phyloP scores from a whole-genome alignment of 1,140 invertebrate species.

The Drosophila pruinosa region DNA sequence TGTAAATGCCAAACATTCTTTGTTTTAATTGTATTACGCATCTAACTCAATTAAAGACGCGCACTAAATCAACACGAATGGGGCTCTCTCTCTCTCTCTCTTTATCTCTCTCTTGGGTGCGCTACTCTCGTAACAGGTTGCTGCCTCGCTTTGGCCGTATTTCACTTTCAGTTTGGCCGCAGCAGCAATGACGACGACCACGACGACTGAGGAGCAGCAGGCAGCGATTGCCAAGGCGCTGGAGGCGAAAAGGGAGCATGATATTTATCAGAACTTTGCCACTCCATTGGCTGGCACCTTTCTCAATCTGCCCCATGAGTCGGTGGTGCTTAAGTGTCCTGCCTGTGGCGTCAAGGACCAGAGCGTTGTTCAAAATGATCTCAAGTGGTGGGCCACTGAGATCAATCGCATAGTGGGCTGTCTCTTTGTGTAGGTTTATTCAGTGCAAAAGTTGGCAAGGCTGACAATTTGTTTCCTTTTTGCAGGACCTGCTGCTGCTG shows the following conservation, averaged over 20 bases:
- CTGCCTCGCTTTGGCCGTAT: background rate
- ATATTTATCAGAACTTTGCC: conserved; percentile 78
- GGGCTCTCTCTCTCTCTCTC: background rate
- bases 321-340: conserved; percentile 67
- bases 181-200: conserved; percentile 42
- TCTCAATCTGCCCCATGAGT: conserved; percentile 65
- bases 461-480: background rate
- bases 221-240: conserved; percentile 31
- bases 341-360: conserved; percentile 61
- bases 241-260: conserved; percentile 47
- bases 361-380: conserved; percentile 67
- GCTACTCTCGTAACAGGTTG: conserved; percentile 66
- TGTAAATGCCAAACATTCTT: conserved; percentile 56
- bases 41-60: conserved; percentile 70
- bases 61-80: conserved; percentile 5
- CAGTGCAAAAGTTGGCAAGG: background rate
- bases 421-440: conserved; percentile 67
- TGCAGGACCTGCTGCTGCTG: conserved; percentile 71
- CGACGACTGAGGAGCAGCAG: conserved; percentile 28
- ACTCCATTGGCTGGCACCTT: conserved; percentile 72
- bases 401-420: conserved; percentile 74
- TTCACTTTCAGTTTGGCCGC: conserved; percentile 49
- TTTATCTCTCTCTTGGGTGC: background rate
- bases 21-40: conserved; percentile 71
- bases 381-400: conserved; percentile 76